A percentile compares a stretch with the other conserved stretches of the same genome.
Evolutionary conservation across 1,140 invertebrate genomes (phyloP).

Genomic region (Tetragnatha versicolor): DNA sequence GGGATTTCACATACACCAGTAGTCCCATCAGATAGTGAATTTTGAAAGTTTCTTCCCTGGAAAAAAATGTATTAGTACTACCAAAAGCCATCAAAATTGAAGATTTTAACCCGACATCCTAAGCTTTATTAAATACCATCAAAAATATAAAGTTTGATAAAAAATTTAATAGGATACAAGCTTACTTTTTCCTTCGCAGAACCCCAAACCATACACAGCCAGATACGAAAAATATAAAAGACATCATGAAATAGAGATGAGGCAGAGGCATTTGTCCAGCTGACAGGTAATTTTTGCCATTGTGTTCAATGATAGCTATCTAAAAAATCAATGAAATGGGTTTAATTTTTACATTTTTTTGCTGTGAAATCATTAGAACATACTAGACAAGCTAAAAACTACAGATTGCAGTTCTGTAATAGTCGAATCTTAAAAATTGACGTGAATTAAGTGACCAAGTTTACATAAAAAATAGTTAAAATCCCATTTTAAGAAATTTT

Average conservation of each 20-base stretch:
- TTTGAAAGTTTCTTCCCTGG: constrained; percentile 83
- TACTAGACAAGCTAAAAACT: no score
- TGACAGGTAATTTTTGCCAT: constrained; percentile 86
- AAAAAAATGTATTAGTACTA: constrained; percentile 55
- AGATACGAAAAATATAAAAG: constrained; percentile 86
- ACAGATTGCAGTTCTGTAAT: no score
- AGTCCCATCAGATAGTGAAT: constrained; percentile 98
- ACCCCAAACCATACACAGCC: constrained; percentile 92
- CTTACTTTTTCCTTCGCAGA: constrained; percentile 79
- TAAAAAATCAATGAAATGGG: constrained; percentile 63
- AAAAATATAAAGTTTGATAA: constrained; percentile 15
- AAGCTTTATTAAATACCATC: neutral
- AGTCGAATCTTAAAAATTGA: no score
- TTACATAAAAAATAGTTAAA: no score
- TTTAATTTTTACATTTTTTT: no score
- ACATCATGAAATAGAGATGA: constrained; percentile 89
- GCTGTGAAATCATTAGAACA: no score
- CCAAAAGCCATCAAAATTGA: neutral
- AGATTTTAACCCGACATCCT: neutral
- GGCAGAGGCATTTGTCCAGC: constrained; percentile 97
- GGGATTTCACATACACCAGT: constrained; percentile 89
- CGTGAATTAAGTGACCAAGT: no score
- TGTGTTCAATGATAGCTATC: constrained; percentile 79
- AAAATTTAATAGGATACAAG: constrained; percentile 3
- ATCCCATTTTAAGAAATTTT: no score